Percentiles rank a stretch among this genome's conserved stretches.
phyloP scores from a whole-genome alignment of 2,888 invertebrate species.

The Machimus atricapillus region DNA sequence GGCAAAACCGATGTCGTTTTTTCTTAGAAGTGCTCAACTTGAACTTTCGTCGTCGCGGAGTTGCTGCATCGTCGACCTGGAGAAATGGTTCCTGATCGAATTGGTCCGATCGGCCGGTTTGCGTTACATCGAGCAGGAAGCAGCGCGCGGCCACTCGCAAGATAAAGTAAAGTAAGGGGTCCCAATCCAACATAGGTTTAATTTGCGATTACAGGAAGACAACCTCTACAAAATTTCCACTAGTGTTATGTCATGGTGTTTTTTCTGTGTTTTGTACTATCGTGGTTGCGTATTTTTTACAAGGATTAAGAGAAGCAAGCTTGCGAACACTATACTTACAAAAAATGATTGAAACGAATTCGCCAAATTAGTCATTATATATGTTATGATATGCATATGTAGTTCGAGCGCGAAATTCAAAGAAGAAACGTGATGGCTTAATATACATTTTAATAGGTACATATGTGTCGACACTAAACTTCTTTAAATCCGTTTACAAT shows the following conservation, averaged over 20 bases:
- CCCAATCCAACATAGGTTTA: neutral
- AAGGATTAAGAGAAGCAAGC: neutral
- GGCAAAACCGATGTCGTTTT: neutral
- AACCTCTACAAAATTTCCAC: constrained; percentile 3
- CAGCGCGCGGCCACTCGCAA: neutral
- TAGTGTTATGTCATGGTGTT: neutral
- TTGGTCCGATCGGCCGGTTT: neutral
- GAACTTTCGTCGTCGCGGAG: constrained; percentile 19
- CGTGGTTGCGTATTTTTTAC: neutral
- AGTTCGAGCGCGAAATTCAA: neutral
- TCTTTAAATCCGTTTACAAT: neutral
- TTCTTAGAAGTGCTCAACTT: neutral
- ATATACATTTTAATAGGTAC: neutral
- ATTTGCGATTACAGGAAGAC: constrained; percentile 16
- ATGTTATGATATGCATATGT: neutral
- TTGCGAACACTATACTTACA: neutral
- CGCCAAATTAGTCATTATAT: neutral
- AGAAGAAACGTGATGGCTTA: neutral
- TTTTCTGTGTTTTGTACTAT: neutral
- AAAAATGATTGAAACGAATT: neutral
- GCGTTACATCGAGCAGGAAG: neutral
- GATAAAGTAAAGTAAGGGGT: neutral
- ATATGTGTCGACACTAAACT: neutral
- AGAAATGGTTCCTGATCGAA: neutral
- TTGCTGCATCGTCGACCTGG: neutral